phyloP scores from a whole-genome alignment of 1,140 invertebrate species.

The Oedothorax gibbosus region DNA sequence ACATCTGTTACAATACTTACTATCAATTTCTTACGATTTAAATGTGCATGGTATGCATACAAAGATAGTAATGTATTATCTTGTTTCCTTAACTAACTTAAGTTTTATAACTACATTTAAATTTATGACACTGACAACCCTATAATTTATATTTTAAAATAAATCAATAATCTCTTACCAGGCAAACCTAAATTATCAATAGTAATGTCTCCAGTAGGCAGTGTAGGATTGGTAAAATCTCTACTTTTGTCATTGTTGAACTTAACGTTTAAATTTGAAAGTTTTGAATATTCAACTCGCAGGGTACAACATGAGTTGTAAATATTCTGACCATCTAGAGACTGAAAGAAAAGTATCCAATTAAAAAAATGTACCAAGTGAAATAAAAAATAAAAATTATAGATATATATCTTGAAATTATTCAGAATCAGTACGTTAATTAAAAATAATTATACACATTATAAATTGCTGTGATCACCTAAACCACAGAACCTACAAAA shows the following conservation, averaged over 20 bases:
- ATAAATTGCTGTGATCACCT: no score
- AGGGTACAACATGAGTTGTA: conserved; percentile 99
- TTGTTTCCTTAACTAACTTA: no score
- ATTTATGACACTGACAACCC: no score
- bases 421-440: not conserved
- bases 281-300: conserved; percentile 98
- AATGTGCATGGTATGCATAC: no score
- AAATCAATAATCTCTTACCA: conserved; percentile 45
- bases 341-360: conserved; percentile 72
- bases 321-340: conserved; percentile 97
- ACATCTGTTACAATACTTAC: no score
- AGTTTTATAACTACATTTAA: no score
- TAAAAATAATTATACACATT: not conserved
- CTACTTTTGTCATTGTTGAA: conserved; percentile 99
- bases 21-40: no score
- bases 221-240: conserved; percentile 97
- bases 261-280: conserved; percentile 97
- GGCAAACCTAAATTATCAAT: conserved; percentile 68
- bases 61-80: no score
- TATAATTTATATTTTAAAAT: no score
- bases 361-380: not conserved
- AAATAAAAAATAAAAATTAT: not conserved
- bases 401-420: not conserved
- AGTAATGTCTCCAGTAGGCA: conserved; percentile 90
- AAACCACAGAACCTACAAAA: no score